Evolutionary conservation across 2,113 vertebrate species (phyloP).

Genomic region (Hiodon tergisus): DNA sequence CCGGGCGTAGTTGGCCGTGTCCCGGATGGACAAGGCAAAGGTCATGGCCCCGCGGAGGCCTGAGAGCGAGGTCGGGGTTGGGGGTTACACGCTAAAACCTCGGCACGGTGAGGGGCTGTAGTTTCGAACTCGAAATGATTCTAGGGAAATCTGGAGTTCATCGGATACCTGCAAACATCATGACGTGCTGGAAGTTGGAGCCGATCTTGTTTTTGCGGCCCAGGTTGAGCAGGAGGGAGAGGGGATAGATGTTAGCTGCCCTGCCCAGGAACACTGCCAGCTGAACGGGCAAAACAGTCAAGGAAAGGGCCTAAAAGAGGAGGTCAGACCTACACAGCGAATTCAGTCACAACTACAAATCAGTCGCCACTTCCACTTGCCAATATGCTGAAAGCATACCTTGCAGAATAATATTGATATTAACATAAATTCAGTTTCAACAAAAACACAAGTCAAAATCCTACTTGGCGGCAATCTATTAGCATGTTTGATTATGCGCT

Average conservation of each 20-base stretch:
- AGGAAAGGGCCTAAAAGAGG: constrained; percentile 49
- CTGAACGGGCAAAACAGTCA: constrained; percentile 64
- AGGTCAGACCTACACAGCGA: background rate
- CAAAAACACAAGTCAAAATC: too few species aligned
- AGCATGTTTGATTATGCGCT: too few species aligned
- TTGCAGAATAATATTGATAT: too few species aligned
- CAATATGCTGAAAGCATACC: too few species aligned
- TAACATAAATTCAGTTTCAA: too few species aligned
- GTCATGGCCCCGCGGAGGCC: constrained; percentile 95
- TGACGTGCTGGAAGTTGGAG: constrained; percentile 90
- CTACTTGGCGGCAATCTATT: too few species aligned
- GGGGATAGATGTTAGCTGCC: constrained; percentile 92
- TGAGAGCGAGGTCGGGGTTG: constrained; percentile 37
- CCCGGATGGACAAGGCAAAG: constrained; percentile 89
- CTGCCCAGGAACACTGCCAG: constrained; percentile 91
- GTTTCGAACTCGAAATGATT: too few species aligned
- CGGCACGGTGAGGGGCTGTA: too few species aligned
- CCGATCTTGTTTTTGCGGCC: constrained; percentile 90
- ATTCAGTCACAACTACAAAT: background rate
- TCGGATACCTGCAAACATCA: constrained; percentile 93
- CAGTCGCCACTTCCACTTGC: too few species aligned
- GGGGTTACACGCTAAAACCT: too few species aligned
- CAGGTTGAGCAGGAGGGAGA: constrained; percentile 91
- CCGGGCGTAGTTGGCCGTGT: constrained; percentile 87
- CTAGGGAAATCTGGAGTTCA: too few species aligned